Percentiles rank a stretch among this genome's conserved stretches.
phyloP scores from a whole-genome alignment of 2,888 invertebrate genomes.

The Halocaridina rubra region DNA sequence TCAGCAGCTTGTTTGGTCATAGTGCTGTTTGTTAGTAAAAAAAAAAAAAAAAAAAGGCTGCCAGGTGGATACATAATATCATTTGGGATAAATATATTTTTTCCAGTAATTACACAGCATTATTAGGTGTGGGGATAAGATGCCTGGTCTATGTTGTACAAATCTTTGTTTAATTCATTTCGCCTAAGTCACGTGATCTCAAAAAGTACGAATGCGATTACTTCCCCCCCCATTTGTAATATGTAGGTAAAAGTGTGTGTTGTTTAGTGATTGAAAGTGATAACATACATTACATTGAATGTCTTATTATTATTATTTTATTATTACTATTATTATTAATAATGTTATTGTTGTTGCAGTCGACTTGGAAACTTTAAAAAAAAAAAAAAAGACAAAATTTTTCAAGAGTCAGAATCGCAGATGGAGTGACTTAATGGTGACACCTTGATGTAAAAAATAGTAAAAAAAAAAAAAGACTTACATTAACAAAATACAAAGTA shows the following conservation, averaged over 20 bases:
- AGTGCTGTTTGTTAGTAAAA: no score
- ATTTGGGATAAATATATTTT: neutral
- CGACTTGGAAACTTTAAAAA: constrained; percentile 20
- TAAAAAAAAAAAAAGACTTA: neutral
- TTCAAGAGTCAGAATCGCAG: constrained; percentile 8
- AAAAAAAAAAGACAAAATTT: constrained; percentile 18
- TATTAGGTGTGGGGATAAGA: constrained; percentile 38
- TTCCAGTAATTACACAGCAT: constrained; percentile 16
- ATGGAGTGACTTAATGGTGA: constrained; percentile 30
- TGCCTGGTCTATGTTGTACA: constrained; percentile 57
- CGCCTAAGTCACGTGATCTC: constrained; percentile 60
- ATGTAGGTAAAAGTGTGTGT: constrained; percentile 39
- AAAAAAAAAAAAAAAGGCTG: no score
- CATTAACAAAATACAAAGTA: no score
- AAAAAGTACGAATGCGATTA: constrained; percentile 53
- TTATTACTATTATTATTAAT: constrained; percentile 25
- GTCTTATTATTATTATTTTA: constrained; percentile 24
- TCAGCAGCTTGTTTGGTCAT: no score
- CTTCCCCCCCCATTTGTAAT: constrained; percentile 33
- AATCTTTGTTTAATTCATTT: constrained; percentile 51
- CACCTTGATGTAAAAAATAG: no score
- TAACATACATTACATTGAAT: constrained; percentile 46
- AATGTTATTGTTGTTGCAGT: constrained; percentile 41
- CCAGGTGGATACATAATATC: neutral
- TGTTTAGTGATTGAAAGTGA: constrained; percentile 58